Evolutionary conservation across 1,140 invertebrate species (phyloP).

Genomic region (Helicoverpa armigera): DNA sequence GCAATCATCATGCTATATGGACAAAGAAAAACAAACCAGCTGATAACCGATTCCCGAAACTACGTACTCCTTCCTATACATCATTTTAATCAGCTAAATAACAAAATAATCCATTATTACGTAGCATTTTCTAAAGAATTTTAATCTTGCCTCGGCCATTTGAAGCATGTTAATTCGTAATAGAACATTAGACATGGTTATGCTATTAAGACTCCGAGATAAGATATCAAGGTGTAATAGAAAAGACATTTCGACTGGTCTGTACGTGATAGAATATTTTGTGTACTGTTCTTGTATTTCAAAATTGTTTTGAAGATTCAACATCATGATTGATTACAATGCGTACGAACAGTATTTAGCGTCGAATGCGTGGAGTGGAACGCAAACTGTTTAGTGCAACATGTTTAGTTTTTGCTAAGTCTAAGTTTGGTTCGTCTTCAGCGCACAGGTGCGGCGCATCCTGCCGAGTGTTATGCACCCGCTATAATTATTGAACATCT

Average conservation of each 20-base stretch:
- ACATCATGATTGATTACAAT: conserved; percentile 14
- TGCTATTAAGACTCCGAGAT: conserved; percentile 1
- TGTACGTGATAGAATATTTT: neutral
- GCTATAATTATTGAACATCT: conserved; percentile 76
- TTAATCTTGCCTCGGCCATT: neutral
- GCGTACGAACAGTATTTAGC: neutral
- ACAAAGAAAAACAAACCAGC: too few relatives aligned
- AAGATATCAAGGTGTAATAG: neutral
- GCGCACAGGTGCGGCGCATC: conserved; percentile 80
- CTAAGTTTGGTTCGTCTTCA: conserved; percentile 63
- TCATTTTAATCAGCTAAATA: too few relatives aligned
- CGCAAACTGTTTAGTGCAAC: neutral
- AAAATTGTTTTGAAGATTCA: neutral
- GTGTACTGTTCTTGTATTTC: neutral
- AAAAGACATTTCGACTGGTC: neutral
- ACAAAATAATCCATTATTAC: neutral
- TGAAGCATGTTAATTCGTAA: conserved; percentile 22
- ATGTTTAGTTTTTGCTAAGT: conserved; percentile 67
- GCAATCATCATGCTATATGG: too few relatives aligned
- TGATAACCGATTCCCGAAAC: too few relatives aligned
- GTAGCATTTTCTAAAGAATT: neutral
- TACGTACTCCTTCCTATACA: too few relatives aligned
- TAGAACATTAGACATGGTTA: conserved; percentile 16
- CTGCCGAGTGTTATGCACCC: conserved; percentile 64
- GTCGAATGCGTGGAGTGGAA: conserved; percentile 11